These are phyloP conservation scores for Mycetomoellerius zeteki DNA, from an alignment of 1,140 invertebrate genomes.

Conservation along the genomic window DNA sequence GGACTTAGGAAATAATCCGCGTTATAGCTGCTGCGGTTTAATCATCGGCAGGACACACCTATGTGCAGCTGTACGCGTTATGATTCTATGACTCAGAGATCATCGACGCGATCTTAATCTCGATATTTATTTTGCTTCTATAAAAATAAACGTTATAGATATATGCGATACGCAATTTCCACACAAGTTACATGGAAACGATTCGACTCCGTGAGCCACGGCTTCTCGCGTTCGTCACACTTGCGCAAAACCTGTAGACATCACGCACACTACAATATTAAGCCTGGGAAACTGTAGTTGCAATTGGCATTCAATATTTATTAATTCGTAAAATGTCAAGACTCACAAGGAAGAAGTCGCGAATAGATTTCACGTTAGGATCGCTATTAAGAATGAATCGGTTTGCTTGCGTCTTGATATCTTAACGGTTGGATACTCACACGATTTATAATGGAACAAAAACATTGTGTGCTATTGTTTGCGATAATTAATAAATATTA, in stretches of 20 bases:
- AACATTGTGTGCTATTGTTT: background rate
- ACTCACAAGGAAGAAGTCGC: background rate
- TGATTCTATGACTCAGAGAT: conserved; percentile 64
- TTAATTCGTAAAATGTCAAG: conserved; percentile 49
- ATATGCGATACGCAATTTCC: background rate
- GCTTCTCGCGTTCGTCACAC: conserved; percentile 45
- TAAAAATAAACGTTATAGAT: conserved; percentile 34
- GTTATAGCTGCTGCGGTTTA: conserved; percentile 57
- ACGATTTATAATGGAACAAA: background rate
- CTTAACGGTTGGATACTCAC: background rate
- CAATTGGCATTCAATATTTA: conserved; percentile 22
- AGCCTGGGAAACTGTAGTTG: conserved; percentile 58
- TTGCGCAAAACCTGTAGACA: conserved; percentile 53
- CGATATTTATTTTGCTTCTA: conserved; percentile 57
- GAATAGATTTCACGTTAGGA: background rate
- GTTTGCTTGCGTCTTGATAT: background rate
- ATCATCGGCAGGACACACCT: conserved; percentile 70
- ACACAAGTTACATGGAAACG: conserved; percentile 1
- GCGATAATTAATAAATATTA: conserved; percentile 7
- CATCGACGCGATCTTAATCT: conserved; percentile 62
- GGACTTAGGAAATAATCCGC: conserved; percentile 69
- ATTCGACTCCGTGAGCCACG: background rate
- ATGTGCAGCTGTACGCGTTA: conserved; percentile 27
- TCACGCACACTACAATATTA: conserved; percentile 11
- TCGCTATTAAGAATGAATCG: conserved; percentile 7